Base-by-base conservation (phyloP, 2,888 invertebrate genomes). In the Arctia plantaginis region DNA sequence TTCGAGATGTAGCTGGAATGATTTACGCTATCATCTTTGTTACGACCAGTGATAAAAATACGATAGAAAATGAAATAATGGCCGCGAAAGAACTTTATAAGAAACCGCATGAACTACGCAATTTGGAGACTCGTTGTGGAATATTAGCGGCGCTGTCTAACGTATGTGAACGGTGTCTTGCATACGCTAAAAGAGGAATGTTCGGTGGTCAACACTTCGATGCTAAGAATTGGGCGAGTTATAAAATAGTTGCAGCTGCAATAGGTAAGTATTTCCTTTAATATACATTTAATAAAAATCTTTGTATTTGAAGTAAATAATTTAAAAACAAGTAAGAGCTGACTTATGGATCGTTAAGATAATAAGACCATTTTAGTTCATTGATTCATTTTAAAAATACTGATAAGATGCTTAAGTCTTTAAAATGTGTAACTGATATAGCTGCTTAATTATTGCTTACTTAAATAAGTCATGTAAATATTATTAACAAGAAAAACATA, bases 91-190 rank as follows among this genome's bases (percentile, higher is more conserved):
- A 64, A 35, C 23, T 71, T n/a, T 64, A 47, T 8, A 20, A 64
- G 30, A 71, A 65, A 47, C 71, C 65, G n/a, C 44, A 71, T 27
- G 71, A 71, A 3, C 0, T 33, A 18, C 4, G 33, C 93, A 96
- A 94, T 75, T 90, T 98, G 75, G 98, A 98, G 90, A 93, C 96
- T 8, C 98, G 98, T 86, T 98, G 98, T 84, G 99, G 99, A 0
- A 97, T 97, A 76, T 89, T 98, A 74, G 89, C 98, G 69, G 97
- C 97, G 15, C 93, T 98, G 68, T 97, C 98, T 15, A 97, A 97
- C 90, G 95, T 97, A 80, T 96, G 98, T 75, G 98, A 98, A 89
- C 93, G 97, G 67, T 97, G 97, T 89, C 95, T 98, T 62, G 95
- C 94, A 62, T 86, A 95, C 72, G 91, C 94, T 72, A 95, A 94